Evolutionary conservation across 2,113 vertebrate species (phyloP).

Genomic region (Manacus vitellinus): DNA sequence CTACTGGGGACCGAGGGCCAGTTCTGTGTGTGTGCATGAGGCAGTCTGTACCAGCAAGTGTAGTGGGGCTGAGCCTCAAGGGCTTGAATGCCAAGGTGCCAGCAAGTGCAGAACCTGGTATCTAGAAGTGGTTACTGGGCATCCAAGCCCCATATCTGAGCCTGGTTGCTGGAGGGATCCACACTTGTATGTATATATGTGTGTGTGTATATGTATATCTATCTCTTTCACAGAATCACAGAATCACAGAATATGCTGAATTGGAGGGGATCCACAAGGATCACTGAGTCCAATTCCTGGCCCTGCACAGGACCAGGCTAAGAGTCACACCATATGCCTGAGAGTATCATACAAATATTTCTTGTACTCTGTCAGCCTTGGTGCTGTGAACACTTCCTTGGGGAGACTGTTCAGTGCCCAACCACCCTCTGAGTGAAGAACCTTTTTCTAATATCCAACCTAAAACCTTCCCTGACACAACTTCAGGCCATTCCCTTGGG

Average conservation of each 20-base stretch:
- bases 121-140: not conserved
- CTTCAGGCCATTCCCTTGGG: too few relatives aligned
- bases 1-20: not conserved
- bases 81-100: not conserved
- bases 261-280: too few relatives aligned
- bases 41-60: not conserved
- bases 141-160: not conserved
- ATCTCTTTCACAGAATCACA: not conserved
- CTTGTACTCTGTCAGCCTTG: too few relatives aligned
- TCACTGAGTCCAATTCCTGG: not conserved
- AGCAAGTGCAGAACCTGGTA: not conserved
- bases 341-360: too few relatives aligned
- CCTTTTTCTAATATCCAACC: too few relatives aligned
- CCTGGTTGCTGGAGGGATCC: not conserved
- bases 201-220: not conserved
- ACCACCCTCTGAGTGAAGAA: too few relatives aligned
- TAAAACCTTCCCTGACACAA: too few relatives aligned
- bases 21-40: not conserved
- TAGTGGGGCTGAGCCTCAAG: not conserved
- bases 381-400: too few relatives aligned
- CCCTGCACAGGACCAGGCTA: too few relatives aligned
- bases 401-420: too few relatives aligned
- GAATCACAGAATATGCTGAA: too few relatives aligned
- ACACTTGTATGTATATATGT: rapidly evolving
- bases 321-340: too few relatives aligned